A percentile compares a stretch with the other conserved stretches of the same genome.
These are phyloP conservation scores for Stomatorhinus ivindoensis DNA, from an alignment of 2,113 vertebrate species.

Conservation along the genomic window DNA sequence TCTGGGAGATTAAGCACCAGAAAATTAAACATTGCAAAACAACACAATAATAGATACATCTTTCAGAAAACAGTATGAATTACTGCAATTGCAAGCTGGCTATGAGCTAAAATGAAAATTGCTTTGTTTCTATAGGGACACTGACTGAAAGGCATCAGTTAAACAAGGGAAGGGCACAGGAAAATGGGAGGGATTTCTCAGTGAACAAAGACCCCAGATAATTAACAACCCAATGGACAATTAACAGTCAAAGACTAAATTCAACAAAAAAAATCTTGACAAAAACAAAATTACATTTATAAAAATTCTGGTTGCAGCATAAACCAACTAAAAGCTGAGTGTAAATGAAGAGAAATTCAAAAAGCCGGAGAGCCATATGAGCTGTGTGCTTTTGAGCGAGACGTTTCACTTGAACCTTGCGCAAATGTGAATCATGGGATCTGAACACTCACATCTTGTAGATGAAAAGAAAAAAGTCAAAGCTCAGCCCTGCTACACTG, in stretches of 20 bases:
- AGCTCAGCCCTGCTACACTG: background rate
- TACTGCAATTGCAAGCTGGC: slow-evolving; percentile 16
- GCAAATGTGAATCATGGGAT: background rate
- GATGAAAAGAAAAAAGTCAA: background rate
- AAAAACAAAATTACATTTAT: background rate
- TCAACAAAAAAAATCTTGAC: slow-evolving; percentile 40
- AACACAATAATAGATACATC: slow-evolving; percentile 24
- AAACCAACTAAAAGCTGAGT: background rate
- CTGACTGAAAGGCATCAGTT: slow-evolving; percentile 31
- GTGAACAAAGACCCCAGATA: slow-evolving; percentile 20
- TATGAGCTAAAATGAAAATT: slow-evolving; percentile 22
- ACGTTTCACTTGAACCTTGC: background rate
- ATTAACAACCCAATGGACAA: slow-evolving; percentile 31
- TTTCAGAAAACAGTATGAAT: slow-evolving; percentile 26
- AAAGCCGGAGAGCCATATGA: background rate
- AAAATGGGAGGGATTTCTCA: slow-evolving; percentile 17
- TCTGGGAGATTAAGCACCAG: slow-evolving; percentile 31
- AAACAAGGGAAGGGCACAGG: background rate
- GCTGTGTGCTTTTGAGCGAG: background rate
- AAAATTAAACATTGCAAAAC: slow-evolving; percentile 26
- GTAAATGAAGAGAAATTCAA: background rate
- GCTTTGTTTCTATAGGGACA: background rate
- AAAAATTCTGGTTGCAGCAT: background rate
- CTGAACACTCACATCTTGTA: background rate
- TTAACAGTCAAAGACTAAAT: slow-evolving; percentile 27